phyloP scores from a whole-genome alignment of 2,113 vertebrate species.

The Myotis yumanensis region DNA sequence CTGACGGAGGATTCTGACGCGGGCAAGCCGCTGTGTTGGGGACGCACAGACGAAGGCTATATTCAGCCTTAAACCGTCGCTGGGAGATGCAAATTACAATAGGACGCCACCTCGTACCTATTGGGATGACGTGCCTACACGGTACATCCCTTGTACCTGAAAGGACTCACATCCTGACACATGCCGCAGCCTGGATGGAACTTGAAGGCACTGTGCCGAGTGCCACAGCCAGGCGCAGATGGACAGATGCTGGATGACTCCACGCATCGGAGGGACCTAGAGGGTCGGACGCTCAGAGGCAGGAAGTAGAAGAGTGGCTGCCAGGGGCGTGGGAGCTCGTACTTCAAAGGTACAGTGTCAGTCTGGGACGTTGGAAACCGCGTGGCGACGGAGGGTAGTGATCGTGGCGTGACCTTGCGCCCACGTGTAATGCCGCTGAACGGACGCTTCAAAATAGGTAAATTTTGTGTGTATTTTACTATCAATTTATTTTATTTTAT shows the following conservation, averaged over 20 bases:
- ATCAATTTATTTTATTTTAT: not conserved
- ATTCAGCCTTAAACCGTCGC: not conserved
- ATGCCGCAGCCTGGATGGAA: too few relatives aligned
- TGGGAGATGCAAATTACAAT: not conserved
- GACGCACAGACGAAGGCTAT: not conserved
- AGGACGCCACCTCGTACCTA: not conserved
- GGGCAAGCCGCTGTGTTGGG: not conserved
- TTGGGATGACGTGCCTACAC: not conserved
- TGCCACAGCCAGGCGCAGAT: not conserved
- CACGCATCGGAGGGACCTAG: not conserved
- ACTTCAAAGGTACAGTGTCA: not conserved
- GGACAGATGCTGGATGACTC: not conserved
- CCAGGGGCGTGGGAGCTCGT: fast-evolving
- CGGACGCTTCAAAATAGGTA: not conserved
- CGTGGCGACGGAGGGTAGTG: not conserved
- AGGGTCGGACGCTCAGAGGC: not conserved
- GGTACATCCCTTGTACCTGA: not conserved
- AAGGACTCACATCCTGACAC: not conserved
- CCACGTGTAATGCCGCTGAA: not conserved
- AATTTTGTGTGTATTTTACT: not conserved
- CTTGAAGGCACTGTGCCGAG: not conserved
- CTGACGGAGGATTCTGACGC: too few relatives aligned
- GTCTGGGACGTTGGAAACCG: not conserved
- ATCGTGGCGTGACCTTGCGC: too few relatives aligned
- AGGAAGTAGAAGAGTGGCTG: too few relatives aligned